Base-by-base conservation (phyloP, 1,140 invertebrate species). In the Limonius californicus region DNA sequence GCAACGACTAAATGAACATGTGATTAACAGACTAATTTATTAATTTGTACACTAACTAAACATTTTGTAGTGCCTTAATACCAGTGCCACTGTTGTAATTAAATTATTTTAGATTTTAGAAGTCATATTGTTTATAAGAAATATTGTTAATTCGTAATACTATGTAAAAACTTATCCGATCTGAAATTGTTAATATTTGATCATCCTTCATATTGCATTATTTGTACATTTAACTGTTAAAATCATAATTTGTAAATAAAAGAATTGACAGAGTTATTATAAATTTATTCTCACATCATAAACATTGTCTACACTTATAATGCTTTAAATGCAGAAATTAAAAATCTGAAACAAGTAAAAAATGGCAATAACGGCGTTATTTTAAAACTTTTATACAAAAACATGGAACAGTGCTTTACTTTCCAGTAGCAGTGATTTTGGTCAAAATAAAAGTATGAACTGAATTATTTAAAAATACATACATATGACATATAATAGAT, bases 11-110 rank as follows among this genome's bases (percentile, higher is more conserved):
- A 6, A 50, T 21, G 4, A 18, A 50, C 2, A 50, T 50, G 45
- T 50, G 45, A 50, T 50, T 50, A 50, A 50, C 45, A 50, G 45
- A 50, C 45, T 50, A 50, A 50, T 50, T 50, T 50, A 50, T 50
- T 50, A 50, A 50, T 50, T 18, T 50, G 9, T 50, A 50, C 2
- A 14, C 45, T 50, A 50, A 21, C 45, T 18, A 18, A 12, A 50
- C 45, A 50, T 50, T 50, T 50, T 39, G 35, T 50, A 50, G 45
- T 50, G 45, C 45, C 45, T 50, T 50, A 50, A 50, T 18, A 12
- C 20, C 45, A 45, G 45, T 50, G 45, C 45, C 45, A 50, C 45
- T 50, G 16, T 50, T 50, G 11, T 39, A 39, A 50, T 50, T 50
- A 50, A 50, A 50, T 50, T 50, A 50, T 50, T 50, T 50, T 50